Evolutionary conservation across 2,888 invertebrate genomes (phyloP), one percentile per base, ranked within the genome.

Genomic region (Lasioglossum vierecki): DNA sequence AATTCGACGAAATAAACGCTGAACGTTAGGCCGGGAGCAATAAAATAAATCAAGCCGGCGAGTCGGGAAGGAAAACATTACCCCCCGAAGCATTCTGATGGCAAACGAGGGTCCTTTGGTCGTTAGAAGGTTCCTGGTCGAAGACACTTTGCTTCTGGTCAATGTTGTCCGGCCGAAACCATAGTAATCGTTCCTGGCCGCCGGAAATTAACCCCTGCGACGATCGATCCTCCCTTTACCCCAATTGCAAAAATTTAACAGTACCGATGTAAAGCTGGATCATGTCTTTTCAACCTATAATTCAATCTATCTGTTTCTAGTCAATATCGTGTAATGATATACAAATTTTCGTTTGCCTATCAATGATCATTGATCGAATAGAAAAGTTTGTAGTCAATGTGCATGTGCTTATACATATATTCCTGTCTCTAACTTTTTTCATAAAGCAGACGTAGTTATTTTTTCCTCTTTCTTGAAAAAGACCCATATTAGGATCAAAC

Each of bases 1-100:
- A 96, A 95, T 96, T 96, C 95, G 95, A 94, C 95, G 95, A 95
- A 95, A 95, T 96, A 96, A 96, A 96, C 95, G 95, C 95, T 95
- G 91, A 96, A 95, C 95, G 95, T 95, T 95, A 95, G 91, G 91
- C 95, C 95, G 95, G 95, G 95, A 95, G 95, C 95, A 95, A 96
- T 96, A 96, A 96, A 95, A 96, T 96, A 96, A 96, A 96, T 96
- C 95, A 96, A 95, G 95, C 93, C 91, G 94, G 81, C 81, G 84
- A 86, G 91, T 90, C 88, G 88, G 91, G 88, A 92, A 92, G 91
- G 91, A 92, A 92, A 92, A 91, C 91, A 92, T 91, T 92, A 92
- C 88, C 85, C 89, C 88, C 88, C 86, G 87, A 85, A 88, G 91
- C 85, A 89, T 89, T 88, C 87, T 86, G 80, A 86, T 92, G 88